phyloP scores from a whole-genome alignment of 2,797 vertebrate genomes.

The Champsocephalus esox region DNA sequence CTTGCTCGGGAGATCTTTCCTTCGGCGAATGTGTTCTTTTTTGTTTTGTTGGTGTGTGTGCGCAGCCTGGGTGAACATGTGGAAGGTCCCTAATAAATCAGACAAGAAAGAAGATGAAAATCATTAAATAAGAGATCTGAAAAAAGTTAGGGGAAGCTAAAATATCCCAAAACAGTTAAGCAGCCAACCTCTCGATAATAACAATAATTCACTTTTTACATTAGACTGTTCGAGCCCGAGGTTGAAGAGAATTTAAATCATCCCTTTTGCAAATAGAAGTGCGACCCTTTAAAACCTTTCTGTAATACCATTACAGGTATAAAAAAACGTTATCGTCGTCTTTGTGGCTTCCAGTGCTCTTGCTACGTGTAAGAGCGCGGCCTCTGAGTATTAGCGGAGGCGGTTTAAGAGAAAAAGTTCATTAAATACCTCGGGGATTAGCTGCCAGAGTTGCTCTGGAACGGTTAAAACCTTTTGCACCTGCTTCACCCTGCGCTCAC shows the following conservation, averaged over 20 bases:
- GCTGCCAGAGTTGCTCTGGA: slow-evolving; percentile 61
- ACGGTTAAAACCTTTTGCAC: slow-evolving; percentile 81
- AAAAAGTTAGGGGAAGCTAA: slow-evolving; percentile 47
- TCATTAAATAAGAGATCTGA: slow-evolving; percentile 42
- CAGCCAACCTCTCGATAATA: slow-evolving; percentile 55
- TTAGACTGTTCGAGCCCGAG: slow-evolving; percentile 31
- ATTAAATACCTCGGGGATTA: slow-evolving; percentile 84
- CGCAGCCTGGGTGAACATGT: slow-evolving; percentile 17
- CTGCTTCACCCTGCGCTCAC: slow-evolving; percentile 71
- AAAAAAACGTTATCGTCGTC: slow-evolving; percentile 35
- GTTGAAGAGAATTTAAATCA: slow-evolving; percentile 59
- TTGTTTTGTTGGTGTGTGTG: slow-evolving; percentile 1
- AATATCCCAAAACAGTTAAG: slow-evolving; percentile 52
- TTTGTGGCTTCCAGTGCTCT: slow-evolving; percentile 48
- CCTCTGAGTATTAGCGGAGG: slow-evolving; percentile 71
- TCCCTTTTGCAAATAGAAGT: slow-evolving; percentile 49
- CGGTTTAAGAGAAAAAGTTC: slow-evolving; percentile 78
- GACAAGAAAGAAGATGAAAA: slow-evolving; percentile 51
- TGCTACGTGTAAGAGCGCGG: slow-evolving; percentile 50
- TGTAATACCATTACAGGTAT: slow-evolving; percentile 55
- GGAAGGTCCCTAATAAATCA: slow-evolving; percentile 61
- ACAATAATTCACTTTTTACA: slow-evolving; percentile 31
- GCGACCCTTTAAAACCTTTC: slow-evolving; percentile 46
- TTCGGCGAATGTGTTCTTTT: slow-evolving; percentile 45
- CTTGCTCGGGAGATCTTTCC: slow-evolving; percentile 60